These are phyloP conservation scores for Aphyosemion australe DNA, from an alignment of 2,113 vertebrate genomes.

Conservation along the genomic window DNA sequence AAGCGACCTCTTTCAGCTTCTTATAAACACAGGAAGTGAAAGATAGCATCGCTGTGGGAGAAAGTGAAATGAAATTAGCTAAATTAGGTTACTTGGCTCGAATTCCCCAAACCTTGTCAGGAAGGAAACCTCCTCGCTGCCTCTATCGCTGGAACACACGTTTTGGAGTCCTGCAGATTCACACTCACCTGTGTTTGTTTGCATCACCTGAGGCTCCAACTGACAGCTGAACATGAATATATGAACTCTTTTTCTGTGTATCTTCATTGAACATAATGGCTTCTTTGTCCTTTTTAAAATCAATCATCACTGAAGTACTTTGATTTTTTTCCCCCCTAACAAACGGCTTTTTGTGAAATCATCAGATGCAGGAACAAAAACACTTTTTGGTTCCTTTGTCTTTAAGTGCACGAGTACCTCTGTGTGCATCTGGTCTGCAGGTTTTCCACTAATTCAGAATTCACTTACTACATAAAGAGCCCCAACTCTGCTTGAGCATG, in stretches of 20 bases:
- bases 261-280: not conserved
- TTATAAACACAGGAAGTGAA: slow-evolving; percentile 68
- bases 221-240: slow-evolving; percentile 10
- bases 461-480: slow-evolving; percentile 48
- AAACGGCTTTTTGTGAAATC: too few relatives aligned
- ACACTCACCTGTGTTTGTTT: slow-evolving; percentile 45
- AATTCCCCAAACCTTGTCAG: slow-evolving; percentile 54
- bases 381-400: slow-evolving; percentile 9
- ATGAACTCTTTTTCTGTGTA: not conserved
- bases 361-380: too few relatives aligned
- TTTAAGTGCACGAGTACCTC: slow-evolving; percentile 21
- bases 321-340: not conserved
- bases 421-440: slow-evolving; percentile 28
- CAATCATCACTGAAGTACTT: not conserved
- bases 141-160: not conserved
- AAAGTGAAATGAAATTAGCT: slow-evolving; percentile 76
- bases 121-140: slow-evolving; percentile 42
- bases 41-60: slow-evolving; percentile 66
- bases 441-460: slow-evolving; percentile 36
- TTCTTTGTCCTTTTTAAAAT: not conserved
- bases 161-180: not conserved
- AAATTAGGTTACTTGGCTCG: slow-evolving; percentile 71
- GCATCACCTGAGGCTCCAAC: slow-evolving; percentile 30
- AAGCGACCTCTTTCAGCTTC: slow-evolving; percentile 35
- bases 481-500: slow-evolving; percentile 23